These are phyloP conservation scores for Coturnix japonica DNA, from an alignment of 2,113 vertebrate species.

Conservation along the genomic window DNA sequence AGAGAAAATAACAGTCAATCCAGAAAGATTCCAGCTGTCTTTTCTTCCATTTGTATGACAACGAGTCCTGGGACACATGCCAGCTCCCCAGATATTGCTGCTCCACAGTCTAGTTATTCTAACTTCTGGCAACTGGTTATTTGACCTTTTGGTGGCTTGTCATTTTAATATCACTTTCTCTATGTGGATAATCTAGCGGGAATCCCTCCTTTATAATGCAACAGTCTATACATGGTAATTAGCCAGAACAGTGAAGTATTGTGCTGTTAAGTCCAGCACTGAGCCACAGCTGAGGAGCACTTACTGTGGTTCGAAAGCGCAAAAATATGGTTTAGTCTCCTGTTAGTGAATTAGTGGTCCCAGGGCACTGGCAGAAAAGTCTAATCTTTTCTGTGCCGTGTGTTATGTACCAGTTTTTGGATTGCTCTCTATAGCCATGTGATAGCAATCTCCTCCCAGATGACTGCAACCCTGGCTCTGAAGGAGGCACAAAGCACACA, in stretches of 20 bases:
- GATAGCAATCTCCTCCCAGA: not conserved
- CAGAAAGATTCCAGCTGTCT: constrained; percentile 46
- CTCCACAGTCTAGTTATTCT: constrained; percentile 61
- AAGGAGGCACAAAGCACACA: not conserved
- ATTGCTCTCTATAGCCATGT: not conserved
- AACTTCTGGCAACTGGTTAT: constrained; percentile 72
- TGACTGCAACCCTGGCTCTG: not conserved
- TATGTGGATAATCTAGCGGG: constrained; percentile 32
- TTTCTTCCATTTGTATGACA: constrained; percentile 49
- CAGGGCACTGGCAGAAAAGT: not conserved
- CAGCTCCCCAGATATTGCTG: constrained; percentile 64
- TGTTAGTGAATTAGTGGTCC: not conserved
- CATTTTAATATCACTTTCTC: constrained; percentile 57
- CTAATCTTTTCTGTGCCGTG: not conserved
- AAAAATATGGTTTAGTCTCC: not conserved
- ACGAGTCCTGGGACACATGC: constrained; percentile 65
- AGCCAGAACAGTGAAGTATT: constrained; percentile 53
- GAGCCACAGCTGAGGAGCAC: constrained; percentile 14
- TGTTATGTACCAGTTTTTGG: not conserved
- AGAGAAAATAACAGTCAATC: constrained; percentile 52
- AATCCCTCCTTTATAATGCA: constrained; percentile 44
- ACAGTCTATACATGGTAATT: constrained; percentile 6
- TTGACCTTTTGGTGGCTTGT: constrained; percentile 72
- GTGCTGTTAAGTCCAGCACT: constrained; percentile 3
- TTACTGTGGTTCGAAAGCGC: not conserved